Base-by-base conservation (phyloP, 2,888 invertebrate genomes). In the Chloroclystis v-ata region DNA sequence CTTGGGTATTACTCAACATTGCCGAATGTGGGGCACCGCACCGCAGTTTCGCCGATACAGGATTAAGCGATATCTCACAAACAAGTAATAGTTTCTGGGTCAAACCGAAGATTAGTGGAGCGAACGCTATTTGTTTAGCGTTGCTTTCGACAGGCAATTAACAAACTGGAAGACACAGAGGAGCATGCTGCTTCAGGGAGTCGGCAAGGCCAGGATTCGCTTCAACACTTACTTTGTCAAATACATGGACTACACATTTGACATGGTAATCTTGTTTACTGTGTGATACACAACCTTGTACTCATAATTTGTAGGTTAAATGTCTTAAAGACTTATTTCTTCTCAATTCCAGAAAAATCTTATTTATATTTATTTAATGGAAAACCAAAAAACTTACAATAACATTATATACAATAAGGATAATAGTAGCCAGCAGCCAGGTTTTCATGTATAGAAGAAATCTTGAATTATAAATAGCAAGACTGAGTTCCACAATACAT, bases 41-140 rank as follows among this genome's bases (percentile, higher is more conserved):
- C 43, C 49, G 53, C 49, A 55, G 51, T 57, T 59, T 63, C 43
- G 56, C 43, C 47, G 54, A 59, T 62, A 64, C 47, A 44, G 59
- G 67, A 68, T 69, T 67, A 66, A 65, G 49, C 54, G 57, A 63
- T 65, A 58, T 52, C 49, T 61, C 60, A 20, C 20, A 48, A 40
- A 52, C 48, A 56, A 44, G 47, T 51, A 47, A 43, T 40, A 54
- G 60, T 63, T 65, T 69, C 54, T 67, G 53, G 70, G 64, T 49
- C 66, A 58, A 57, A 54, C 57, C 58, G 42, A 54, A 55, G 59
- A 65, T 69, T 64, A 65, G 51, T 53, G 49, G 38, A 50, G 49
- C 54, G 55, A 52, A 60, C 39, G 43, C 30, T 43, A 35, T 33
- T 42, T 32, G 32, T 29, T 38, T 38, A 30, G 35, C 13, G 26